Evolutionary conservation across 1,140 invertebrate species (phyloP), one percentile per base, ranked within the genome.

Genomic region (Drosophila saltans): DNA sequence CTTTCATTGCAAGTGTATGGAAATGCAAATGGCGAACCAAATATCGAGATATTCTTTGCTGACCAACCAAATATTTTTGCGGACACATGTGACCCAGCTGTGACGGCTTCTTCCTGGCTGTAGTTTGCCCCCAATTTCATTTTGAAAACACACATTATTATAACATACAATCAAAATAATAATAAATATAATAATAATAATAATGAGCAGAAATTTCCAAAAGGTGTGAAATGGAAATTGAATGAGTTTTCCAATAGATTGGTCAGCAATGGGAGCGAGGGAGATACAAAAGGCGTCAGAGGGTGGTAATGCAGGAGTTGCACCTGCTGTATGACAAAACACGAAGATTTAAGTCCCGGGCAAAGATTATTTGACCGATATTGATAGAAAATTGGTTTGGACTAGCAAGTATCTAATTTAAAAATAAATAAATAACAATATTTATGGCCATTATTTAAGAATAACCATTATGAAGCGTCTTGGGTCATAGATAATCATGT

Each of bases 21-120:
- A 77, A 89, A 88, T 88, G 80, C 84, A 88, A 88, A 88, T 88
- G 75, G 77, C 69, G 69, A 80, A 73, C 76, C 80, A 89, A 86
- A 86, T 86, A 76, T 78, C 80, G 73, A 83, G 80, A 88, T 85
- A 75, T 84, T 66, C 58, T 68, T 83, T 88, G 84, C 84, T 88
- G 84, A 89, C 84, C 84, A 78, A 63, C 76, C 69, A 77, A 77
- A 69, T 72, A 73, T 59, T 73, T 72, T 66, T 28, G 39, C 40
- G 52, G 55, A 67, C 73, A 78, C 73, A 83, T 75, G 84, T 71
- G 84, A 40, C 74, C 80, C 77, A 80, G 58, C 79, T 82, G 80
- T 48, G 57, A 24, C 65, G 33, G 21, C 24, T 55, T 66, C 41
- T 68, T 64, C 43, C 55, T 71, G 65, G 65, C 43, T 66, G 69